A percentile compares a stretch with the other conserved stretches of the same genome.
Evolutionary conservation across 53 echinoderm and acorn worm genomes (phyloP).

Genomic region (Stichopus horrens): DNA sequence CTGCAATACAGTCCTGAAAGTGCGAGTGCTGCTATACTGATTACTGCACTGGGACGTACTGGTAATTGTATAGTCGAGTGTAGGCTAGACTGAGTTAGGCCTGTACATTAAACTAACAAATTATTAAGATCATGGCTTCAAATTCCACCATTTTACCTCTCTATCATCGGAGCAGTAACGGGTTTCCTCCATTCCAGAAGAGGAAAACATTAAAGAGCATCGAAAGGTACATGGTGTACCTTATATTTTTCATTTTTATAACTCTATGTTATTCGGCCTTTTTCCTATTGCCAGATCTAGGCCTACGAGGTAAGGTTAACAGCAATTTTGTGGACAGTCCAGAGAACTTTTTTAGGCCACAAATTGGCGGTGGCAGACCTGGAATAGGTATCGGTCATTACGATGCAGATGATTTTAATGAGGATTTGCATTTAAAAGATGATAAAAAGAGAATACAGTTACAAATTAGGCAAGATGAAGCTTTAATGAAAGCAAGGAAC

Average conservation of each 20-base stretch:
- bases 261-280: slow-evolving; percentile 91
- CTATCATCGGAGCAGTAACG: slow-evolving; percentile 82
- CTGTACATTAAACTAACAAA: background rate
- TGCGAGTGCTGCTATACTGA: too few species aligned
- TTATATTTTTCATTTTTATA: slow-evolving; percentile 86
- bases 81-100: too few species aligned
- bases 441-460: slow-evolving; percentile 72
- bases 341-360: slow-evolving; percentile 68
- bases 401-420: slow-evolving; percentile 43
- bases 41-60: too few species aligned
- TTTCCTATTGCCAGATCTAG: slow-evolving; percentile 86
- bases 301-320: slow-evolving; percentile 57
- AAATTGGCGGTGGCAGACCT: slow-evolving; percentile 52
- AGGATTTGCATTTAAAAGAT: slow-evolving; percentile 70
- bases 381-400: slow-evolving; percentile 61
- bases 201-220: slow-evolving; percentile 77
- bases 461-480: slow-evolving; percentile 79
- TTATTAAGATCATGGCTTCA: slow-evolving; percentile 61
- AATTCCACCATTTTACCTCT: slow-evolving; percentile 79
- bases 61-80: too few species aligned
- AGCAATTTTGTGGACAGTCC: slow-evolving; percentile 64
- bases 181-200: slow-evolving; percentile 70
- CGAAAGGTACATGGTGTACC: slow-evolving; percentile 88
- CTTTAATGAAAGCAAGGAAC: slow-evolving; percentile 71
- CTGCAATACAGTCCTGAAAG: too few species aligned